phyloP scores from a whole-genome alignment of 2,888 invertebrate species.

The Monoplex corrugatus region DNA sequence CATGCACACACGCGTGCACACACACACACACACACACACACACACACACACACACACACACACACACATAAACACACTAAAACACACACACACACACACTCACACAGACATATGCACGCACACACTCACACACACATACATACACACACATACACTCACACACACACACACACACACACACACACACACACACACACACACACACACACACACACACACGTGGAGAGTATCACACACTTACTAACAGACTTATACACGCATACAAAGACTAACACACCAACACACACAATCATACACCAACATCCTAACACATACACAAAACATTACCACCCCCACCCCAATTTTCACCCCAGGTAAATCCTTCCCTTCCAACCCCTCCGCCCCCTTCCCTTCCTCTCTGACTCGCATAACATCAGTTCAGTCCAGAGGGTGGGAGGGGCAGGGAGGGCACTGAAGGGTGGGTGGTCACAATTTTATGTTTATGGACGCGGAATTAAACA shows the following conservation, averaged over 20 bases:
- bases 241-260: too few relatives aligned
- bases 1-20: neutral
- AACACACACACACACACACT: neutral
- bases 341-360: too few relatives aligned
- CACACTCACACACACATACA: neutral
- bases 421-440: too few relatives aligned
- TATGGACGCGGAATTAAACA: slow-evolving; percentile 43
- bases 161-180: neutral
- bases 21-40: neutral
- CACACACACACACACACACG: too few relatives aligned
- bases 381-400: neutral
- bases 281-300: too few relatives aligned
- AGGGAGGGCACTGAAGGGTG: too few relatives aligned
- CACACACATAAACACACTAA: neutral
- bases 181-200: too few relatives aligned
- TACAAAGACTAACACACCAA: too few relatives aligned
- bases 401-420: too few relatives aligned
- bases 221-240: too few relatives aligned
- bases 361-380: neutral
- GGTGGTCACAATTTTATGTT: slow-evolving; percentile 41
- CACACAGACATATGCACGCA: neutral
- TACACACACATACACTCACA: neutral
- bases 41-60: neutral
- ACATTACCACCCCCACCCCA: too few relatives aligned
- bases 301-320: too few relatives aligned